A percentile compares a stretch with the other conserved stretches of the same genome.
These are phyloP conservation scores for Netelia virgata DNA, from an alignment of 2,888 invertebrate genomes.

Conservation along the genomic window DNA sequence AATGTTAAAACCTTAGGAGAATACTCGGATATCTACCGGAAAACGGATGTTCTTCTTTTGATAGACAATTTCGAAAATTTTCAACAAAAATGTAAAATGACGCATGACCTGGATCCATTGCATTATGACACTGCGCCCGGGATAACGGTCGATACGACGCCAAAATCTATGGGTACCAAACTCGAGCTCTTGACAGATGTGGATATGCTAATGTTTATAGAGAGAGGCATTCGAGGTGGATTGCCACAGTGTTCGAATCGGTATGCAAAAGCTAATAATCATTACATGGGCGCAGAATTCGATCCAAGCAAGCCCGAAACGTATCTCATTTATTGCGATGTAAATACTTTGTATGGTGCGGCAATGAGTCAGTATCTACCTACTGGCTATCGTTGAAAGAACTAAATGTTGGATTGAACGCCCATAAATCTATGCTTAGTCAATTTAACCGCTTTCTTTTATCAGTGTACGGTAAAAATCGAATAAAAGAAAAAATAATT, in stretches of 20 bases:
- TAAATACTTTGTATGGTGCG: constrained; percentile 80
- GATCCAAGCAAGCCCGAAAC: constrained; percentile 56
- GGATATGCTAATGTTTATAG: constrained; percentile 47
- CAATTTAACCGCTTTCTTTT: too few relatives aligned
- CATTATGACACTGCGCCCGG: constrained; percentile 42
- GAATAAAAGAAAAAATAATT: too few relatives aligned
- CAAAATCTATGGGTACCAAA: constrained; percentile 35
- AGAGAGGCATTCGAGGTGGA: constrained; percentile 42
- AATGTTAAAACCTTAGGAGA: constrained; percentile 72
- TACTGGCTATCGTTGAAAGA: too few relatives aligned
- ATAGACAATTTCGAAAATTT: constrained; percentile 80
- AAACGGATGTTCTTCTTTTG: constrained; percentile 71
- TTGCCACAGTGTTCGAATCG: constrained; percentile 29
- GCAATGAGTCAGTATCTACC: constrained; percentile 79
- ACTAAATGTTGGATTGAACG: too few relatives aligned
- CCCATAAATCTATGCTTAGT: too few relatives aligned
- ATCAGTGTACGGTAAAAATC: too few relatives aligned
- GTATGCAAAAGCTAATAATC: constrained; percentile 41
- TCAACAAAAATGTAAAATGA: constrained; percentile 67
- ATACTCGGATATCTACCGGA: constrained; percentile 73
- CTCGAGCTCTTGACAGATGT: constrained; percentile 33
- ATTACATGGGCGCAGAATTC: constrained; percentile 25
- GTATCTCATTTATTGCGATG: constrained; percentile 78
- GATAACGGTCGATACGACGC: constrained; percentile 56
- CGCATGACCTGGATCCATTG: neutral